Percentiles rank a stretch among this genome's conserved stretches.
These are phyloP conservation scores for Chauna torquata DNA, from an alignment of 2,113 vertebrate genomes.

Conservation along the genomic window DNA sequence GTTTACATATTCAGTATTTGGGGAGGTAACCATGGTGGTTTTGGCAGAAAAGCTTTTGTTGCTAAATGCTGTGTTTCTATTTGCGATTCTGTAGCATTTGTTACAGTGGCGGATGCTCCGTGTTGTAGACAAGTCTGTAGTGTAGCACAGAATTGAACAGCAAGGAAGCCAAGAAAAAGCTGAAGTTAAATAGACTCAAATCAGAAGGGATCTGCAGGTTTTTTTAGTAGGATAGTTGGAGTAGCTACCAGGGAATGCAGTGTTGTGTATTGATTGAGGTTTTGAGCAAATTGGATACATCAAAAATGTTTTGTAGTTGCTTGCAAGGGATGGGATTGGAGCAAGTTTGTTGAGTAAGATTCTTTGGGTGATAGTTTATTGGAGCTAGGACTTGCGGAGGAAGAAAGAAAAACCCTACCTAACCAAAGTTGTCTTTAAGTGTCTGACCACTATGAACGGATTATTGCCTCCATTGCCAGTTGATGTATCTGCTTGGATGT, in stretches of 20 bases:
- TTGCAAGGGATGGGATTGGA: neutral
- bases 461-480: neutral
- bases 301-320: neutral
- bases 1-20: neutral
- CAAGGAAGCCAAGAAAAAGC: neutral
- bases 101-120: neutral
- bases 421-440: neutral
- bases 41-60: neutral
- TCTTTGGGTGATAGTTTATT: neutral
- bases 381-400: neutral
- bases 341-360: neutral
- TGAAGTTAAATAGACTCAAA: neutral
- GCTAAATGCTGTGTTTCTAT: neutral
- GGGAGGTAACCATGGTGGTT: neutral
- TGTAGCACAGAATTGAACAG: neutral
- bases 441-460: neutral
- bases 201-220: neutral
- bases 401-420: neutral
- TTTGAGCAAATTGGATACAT: neutral
- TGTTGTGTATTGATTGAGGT: neutral
- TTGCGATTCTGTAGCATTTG: neutral
- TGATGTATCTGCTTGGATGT: neutral
- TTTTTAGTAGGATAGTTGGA: neutral
- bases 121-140: too few species aligned
- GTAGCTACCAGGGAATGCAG: neutral